These are phyloP conservation scores for Molossus molossus DNA, from an alignment of 2,797 vertebrate species.

Conservation along the genomic window DNA sequence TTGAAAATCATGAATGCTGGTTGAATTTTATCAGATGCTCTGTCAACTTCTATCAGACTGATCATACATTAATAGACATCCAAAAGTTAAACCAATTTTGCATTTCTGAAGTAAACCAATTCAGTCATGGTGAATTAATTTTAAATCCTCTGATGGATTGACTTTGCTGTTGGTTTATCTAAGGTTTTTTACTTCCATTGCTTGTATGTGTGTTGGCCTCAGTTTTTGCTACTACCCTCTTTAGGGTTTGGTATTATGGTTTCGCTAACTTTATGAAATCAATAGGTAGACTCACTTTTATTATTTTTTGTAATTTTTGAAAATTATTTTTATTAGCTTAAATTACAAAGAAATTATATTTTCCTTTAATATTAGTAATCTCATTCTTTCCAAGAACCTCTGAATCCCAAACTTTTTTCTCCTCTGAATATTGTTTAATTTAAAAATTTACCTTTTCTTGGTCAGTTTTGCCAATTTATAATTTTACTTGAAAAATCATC, in stretches of 20 bases:
- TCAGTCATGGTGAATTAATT: constrained; percentile 71
- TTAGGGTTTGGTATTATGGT: neutral
- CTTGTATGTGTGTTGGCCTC: constrained; percentile 20
- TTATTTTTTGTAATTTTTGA: neutral
- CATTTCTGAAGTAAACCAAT: constrained; percentile 65
- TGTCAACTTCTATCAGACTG: constrained; percentile 61
- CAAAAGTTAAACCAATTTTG: constrained; percentile 73
- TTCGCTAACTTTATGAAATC: constrained; percentile 29
- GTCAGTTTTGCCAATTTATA: neutral
- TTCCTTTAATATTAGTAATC: constrained; percentile 30
- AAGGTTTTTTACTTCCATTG: constrained; percentile 52
- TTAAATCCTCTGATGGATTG: constrained; percentile 57
- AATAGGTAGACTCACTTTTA: neutral
- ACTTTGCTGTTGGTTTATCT: constrained; percentile 65
- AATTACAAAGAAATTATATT: constrained; percentile 23
- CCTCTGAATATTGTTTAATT: constrained; percentile 2
- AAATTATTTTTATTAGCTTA: neutral
- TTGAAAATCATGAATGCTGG: constrained; percentile 53
- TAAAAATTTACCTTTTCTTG: neutral
- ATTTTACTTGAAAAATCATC: constrained; percentile 46
- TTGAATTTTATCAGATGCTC: constrained; percentile 66
- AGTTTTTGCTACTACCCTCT: constrained; percentile 19
- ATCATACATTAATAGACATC: constrained; percentile 59
- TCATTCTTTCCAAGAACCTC: neutral
- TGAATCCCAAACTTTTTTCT: neutral